Base-by-base conservation (phyloP, 1,140 invertebrate species). In the Stegodyphus mimosarum region DNA sequence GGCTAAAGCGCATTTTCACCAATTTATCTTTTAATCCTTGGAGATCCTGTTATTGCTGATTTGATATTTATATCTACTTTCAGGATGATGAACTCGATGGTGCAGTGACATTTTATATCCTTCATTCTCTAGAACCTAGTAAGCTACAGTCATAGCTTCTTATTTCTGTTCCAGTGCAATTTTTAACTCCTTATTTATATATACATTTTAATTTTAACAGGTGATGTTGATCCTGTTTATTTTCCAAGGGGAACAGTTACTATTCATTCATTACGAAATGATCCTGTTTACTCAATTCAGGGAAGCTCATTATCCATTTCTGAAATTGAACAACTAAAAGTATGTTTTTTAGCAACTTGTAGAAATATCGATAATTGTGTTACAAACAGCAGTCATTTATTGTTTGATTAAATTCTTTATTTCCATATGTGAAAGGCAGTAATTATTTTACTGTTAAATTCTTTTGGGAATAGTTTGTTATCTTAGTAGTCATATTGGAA, bases 71-170 rank as follows among this genome's bases (percentile, higher is more conserved):
- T 60, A n/a, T 17, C 7, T 71, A 71, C 33, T 48, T 75, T 75
- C 17, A 86, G 83, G 74, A 78, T 71, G 83, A 86, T 64, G 83
- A 77, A n/a, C 18, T 52, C 5, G 75, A 77, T 64, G 75, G 83
- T 6, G 74, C 71, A 13, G n/a, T 51, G 64, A 48, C 70, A 9
- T 78, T 71, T 33, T 66, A 78, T 72, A 17, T 86, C 5, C 64
- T 71, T 64, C 83, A 86, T 53, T 78, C 74, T 18, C 50, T 86
- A 78, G 83, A 86, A 53, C 64, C 74, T n/a, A 72, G 83, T 86
- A 64, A 78, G 73, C 48, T 69, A 67, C 6, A 67, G 11, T 67
- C 15, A 60, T 60, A 10, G 15, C 2, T 10, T 7, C 5, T 15
- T 60, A 10, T 60, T 60, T 9, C 15, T 60, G 55, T 60, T 60